These are phyloP conservation scores for Anticlea derivata DNA, from an alignment of 2,888 invertebrate species.

Conservation along the genomic window DNA sequence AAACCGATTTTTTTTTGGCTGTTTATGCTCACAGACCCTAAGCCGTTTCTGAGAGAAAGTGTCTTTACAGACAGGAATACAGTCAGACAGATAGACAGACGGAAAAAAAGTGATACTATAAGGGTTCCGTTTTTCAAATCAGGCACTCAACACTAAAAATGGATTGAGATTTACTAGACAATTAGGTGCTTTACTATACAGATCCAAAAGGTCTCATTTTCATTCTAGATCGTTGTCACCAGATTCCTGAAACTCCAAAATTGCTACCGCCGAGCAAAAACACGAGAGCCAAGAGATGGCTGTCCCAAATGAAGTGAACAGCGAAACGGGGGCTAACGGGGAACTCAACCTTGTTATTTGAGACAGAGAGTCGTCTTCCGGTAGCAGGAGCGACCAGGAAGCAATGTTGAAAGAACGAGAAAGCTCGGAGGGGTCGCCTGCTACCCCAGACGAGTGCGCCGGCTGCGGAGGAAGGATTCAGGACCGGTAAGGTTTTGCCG, in stretches of 20 bases:
- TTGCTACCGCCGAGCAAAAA: constrained; percentile 28
- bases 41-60: too few species aligned
- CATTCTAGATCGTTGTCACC: constrained; percentile 15
- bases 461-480: constrained; percentile 86
- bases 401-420: constrained; percentile 88
- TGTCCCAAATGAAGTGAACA: constrained; percentile 41
- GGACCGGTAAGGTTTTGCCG: constrained; percentile 77
- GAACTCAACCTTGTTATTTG: constrained; percentile 67
- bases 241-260: constrained; percentile 26
- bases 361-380: constrained; percentile 61
- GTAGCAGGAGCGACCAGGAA: constrained; percentile 54
- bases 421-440: constrained; percentile 77
- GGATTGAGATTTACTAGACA: too few species aligned
- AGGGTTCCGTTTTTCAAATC: too few species aligned
- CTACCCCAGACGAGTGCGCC: constrained; percentile 81
- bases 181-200: too few species aligned
- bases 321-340: constrained; percentile 41
- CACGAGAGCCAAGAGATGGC: constrained; percentile 45
- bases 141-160: too few species aligned
- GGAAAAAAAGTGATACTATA: too few species aligned
- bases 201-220: too few species aligned
- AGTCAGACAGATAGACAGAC: too few species aligned
- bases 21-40: too few species aligned
- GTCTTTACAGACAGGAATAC: too few species aligned
- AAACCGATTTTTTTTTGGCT: too few species aligned